phyloP scores from a whole-genome alignment of 2,888 invertebrate genomes.

The Ditula angustiorana region DNA sequence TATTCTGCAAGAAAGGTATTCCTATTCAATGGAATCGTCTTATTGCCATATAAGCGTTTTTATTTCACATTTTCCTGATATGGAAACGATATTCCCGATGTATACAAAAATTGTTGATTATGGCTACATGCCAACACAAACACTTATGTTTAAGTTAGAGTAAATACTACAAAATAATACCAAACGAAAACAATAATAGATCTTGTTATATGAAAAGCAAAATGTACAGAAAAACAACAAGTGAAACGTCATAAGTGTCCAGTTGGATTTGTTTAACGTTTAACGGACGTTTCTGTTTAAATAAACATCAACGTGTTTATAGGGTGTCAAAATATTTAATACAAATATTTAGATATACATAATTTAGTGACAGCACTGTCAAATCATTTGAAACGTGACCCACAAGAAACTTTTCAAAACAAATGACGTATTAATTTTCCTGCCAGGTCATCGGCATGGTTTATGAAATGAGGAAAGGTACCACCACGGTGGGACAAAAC shows the following conservation, averaged over 20 bases:
- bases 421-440: no score
- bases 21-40: conserved; percentile 18
- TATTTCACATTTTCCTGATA: conserved; percentile 30
- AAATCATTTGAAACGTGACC: no score
- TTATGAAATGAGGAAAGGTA: no score
- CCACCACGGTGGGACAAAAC: no score
- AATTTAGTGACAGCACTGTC: no score
- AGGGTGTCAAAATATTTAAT: no score
- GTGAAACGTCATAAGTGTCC: background rate
- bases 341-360: no score
- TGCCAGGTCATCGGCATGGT: no score
- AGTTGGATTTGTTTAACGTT: background rate
- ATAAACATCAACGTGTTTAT: no score
- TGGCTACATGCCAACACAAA: conserved; percentile 22
- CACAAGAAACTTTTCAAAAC: no score
- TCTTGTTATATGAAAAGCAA: background rate
- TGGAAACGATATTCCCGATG: conserved; percentile 14
- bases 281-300: background rate
- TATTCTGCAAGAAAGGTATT: conserved; percentile 13
- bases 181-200: background rate
- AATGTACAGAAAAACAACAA: background rate
- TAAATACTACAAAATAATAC: background rate
- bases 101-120: background rate
- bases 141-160: background rate
- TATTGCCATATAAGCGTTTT: conserved; percentile 28